Evolutionary conservation across 1,140 invertebrate species (phyloP), one percentile per base, ranked within the genome.

Genomic region (Tetranychus urticae): DNA sequence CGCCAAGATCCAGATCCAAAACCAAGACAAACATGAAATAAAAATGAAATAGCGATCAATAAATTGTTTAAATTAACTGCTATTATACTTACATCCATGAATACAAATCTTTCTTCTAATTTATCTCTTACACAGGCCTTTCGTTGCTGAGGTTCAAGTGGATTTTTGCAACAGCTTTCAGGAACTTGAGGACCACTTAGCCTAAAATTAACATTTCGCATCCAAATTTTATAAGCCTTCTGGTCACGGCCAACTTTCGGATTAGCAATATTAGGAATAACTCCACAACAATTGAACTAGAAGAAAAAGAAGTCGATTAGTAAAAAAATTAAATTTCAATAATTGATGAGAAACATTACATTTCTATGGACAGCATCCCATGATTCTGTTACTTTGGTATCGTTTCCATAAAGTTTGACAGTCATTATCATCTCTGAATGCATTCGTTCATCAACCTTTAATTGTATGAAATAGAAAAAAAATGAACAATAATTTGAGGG

Each of bases 281-380:
- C 82, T n/a, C 86, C 87, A 67, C 87, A 90, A 71, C 87, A 91
- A 67, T 84, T 78, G 47, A 89, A 74, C 72, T 85, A 73, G 10
- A 78, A 72, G 46, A 36, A n/a, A 52, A 23, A 52, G n/a, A 52
- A n/a, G 2, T 52, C 31, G 23, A 23, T 52, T 52, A 6, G 14
- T n/a, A 31, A 2, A n/a, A 1, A 6, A 52, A 52, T 52, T 52
- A 7, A 52, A 50, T 50, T 6, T 50, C 13, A n/a, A 5, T 8
- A n/a, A 2, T 31, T 52, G n/a, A 52, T 23, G 50, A 52, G 13
- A 42, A 42, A 42, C 1, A 6, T 66, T 63, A 66, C 67, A 56
- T 61, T 62, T 60, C 33, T 61, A 33, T 68, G 67, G 4, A 68
- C 66, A 12, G 58, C 61, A 67, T 88, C 85, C 86, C 87, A 91